Evolutionary conservation across 1,140 invertebrate species (phyloP), one percentile per base, ranked within the genome.

Genomic region (Orchesella cincta): DNA sequence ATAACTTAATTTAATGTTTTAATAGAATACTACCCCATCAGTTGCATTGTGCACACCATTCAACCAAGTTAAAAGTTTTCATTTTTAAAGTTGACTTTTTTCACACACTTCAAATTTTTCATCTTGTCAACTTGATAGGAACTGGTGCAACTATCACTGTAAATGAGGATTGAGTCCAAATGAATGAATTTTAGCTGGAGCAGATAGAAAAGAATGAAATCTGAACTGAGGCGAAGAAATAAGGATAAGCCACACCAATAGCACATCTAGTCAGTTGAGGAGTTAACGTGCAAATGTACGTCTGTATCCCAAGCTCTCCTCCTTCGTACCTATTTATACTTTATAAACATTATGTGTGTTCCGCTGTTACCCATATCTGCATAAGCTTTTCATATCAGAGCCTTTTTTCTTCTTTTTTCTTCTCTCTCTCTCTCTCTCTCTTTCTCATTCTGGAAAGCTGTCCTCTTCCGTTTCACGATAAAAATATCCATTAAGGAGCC

Each of bases 401-500:
- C 54, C 12, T n/a, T 62, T 62, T 62, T 62, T 62, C 23, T 28
- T 62, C 12, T 62, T 62, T n/a, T 26, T 62, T 8, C 12, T 28
- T 62, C 23, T 62, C 23, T 18, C 54, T 62, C 16, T 62, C 54
- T 62, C 23, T n/a, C 16, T 12, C 39, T 12, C 39, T 12, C 8
- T 12, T 46, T 46, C 39, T 46, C 39, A n/a, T 46, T 20, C 39
- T 46, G 16, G 23, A 62, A 67, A 67, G 28, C 62, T 67, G 62
- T 67, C 62, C 62, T 67, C 31, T 67, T 67, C n/a, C 62, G 26
- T 67, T 67, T 33, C 62, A 67, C 33, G 62, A 67, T 67, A 67
- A 67, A 67, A 67, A 67, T 67, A 67, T 67, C 62, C 62, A 67
- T 67, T 67, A 67, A 67, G 62, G 62, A 67, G 14, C 29, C 62